Base-by-base conservation (phyloP, 53 echinoderm and acorn worm genomes). In the Glandiceps talaboti region DNA sequence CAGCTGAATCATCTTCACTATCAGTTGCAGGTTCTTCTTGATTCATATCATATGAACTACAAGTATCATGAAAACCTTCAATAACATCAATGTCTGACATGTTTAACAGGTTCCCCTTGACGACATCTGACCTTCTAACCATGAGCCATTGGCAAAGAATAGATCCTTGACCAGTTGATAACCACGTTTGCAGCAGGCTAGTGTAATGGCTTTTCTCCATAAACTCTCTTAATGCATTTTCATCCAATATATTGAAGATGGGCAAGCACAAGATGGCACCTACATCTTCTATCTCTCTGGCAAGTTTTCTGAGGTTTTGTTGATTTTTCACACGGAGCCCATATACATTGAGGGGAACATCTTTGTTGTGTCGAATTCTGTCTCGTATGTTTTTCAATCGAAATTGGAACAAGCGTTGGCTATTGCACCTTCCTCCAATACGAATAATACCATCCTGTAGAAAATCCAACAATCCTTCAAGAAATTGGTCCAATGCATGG, bases 401-500 rank as follows among this genome's bases (percentile, higher is more conserved):
- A 30, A 81, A 81, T n/a, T 77, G 27, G 33, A 92, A 85, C 74
- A 97, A 26, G 30, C 77, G 79, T 25, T 96, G 88, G 74, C 91
- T 89, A 6, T 84, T 82, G 29, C 90, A 90, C 74, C 93, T 73
- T 0, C 93, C 89, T 1, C 97, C 97, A 27, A 96, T 89, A 77
- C 97, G 82, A 1, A 96, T 88, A 0, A 96, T 82, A 25, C 85
- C 77, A 0, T 87, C 75, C 6, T 77, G 74, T 25, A 33, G 27
- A 73, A 85, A 93, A 1, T 64, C 32, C 0, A 85, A 30, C 14
- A 96, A 89, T 45, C 91, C 97, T 79, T 96, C 97, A 20, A 96
- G 88, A 80, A 96, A 96, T 79, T 96, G 97, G 77, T 96, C 97
- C 0, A 96, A 80, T 1, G 97, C 97, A 74, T 96, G 97, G 79